Evolutionary conservation across 2,888 invertebrate genomes (phyloP), one percentile per base, ranked within the genome.

Genomic region (Nomada goodeniana): DNA sequence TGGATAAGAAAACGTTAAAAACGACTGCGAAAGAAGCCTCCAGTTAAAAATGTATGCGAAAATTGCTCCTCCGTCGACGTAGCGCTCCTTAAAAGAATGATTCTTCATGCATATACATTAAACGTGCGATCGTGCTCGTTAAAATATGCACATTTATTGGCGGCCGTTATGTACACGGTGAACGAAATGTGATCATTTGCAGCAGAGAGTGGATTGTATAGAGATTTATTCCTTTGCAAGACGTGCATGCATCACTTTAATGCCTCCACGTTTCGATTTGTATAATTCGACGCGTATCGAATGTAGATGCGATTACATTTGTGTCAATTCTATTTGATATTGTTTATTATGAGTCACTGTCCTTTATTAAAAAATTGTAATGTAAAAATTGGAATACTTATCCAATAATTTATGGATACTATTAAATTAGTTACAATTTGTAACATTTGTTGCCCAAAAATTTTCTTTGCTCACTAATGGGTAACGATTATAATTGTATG

Each of bases 61-160:
- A n/a, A 9, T n/a, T 53, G 2, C 2, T n/a, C n/a, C n/a, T 53
- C 53, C 23, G 36, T 9, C 60, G 36, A 63, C 60, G 18, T 9
- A n/a, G 20, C 29, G 13, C 23, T 61, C 20, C 53, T 53, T 13
- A 20, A 61, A 53, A 63, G 23, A 44, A 68, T 50, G 13, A 3
- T 47, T 13, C 47, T 47, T 15, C 47, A 47, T 15, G 15, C 15
- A 15, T 47, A 20, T n/a, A 26, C 52, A 2, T 15, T 52, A n/a
- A 29, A 52, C 63, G 53, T n/a, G 52, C 44, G 57, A 44, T 26
- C 9, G 50, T 13, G 26, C 53, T 23, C n/a, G 64, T 70, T 53
- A 53, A 55, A 76, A 61, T 55, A 53, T 69, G 20, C 55, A 50
- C 13, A 42, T 76, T 55, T 69, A 74, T 67, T n/a, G 15, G 42